Percentiles rank a stretch among this genome's conserved stretches.
These are phyloP conservation scores for Drosophila auraria DNA, from an alignment of 1,140 invertebrate genomes.

Conservation along the genomic window DNA sequence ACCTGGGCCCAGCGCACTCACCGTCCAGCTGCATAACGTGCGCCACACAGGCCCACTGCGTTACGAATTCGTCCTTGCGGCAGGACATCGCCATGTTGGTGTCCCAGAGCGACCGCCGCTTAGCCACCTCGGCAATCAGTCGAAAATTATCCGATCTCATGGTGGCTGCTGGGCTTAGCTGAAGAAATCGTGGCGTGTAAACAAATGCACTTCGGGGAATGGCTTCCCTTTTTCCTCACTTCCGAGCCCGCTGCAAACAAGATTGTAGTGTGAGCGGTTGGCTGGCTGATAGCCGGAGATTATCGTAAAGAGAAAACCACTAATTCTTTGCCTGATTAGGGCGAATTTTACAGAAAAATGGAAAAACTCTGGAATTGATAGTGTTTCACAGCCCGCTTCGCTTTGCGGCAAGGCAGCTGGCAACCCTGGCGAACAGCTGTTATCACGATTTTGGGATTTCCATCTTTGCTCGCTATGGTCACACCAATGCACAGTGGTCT, in stretches of 20 bases:
- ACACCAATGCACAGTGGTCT: neutral
- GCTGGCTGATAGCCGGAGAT: neutral
- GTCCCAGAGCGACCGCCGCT: slow-evolving; percentile 62
- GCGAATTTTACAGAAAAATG: neutral
- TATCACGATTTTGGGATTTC: neutral
- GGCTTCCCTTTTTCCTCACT: neutral
- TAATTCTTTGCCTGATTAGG: neutral
- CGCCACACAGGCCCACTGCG: slow-evolving; percentile 57
- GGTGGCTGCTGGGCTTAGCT: neutral
- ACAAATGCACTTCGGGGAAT: slow-evolving; percentile 24
- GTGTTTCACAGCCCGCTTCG: slow-evolving; percentile 5
- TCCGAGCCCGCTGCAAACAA: neutral
- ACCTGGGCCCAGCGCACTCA: slow-evolving; percentile 18
- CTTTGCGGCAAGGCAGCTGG: neutral
- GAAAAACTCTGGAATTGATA: neutral
- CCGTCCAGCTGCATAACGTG: slow-evolving; percentile 50
- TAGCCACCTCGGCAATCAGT: slow-evolving; percentile 54
- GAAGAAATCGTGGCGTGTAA: slow-evolving; percentile 42
- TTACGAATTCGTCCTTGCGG: slow-evolving; percentile 51
- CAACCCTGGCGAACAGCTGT: slow-evolving; percentile 44
- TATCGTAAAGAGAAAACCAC: neutral
- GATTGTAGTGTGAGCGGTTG: neutral
- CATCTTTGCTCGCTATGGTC: slow-evolving; percentile 9
- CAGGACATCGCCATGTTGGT: slow-evolving; percentile 39
- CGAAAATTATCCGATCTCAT: slow-evolving; percentile 67